Evolutionary conservation across 2,888 invertebrate species (phyloP).

Genomic region (Cancer borealis): DNA sequence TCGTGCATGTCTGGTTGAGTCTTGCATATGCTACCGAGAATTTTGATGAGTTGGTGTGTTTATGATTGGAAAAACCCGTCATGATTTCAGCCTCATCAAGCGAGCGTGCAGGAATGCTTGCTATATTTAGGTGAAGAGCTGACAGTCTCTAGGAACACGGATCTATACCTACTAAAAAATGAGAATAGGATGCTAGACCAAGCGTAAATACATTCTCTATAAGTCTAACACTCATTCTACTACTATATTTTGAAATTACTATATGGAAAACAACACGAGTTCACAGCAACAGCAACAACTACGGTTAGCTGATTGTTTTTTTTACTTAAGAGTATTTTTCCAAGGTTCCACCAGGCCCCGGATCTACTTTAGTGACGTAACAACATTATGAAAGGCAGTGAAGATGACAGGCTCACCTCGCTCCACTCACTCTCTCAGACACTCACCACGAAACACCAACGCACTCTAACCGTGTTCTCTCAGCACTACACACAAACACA

Average conservation of each 20-base stretch:
- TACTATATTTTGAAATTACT: too few species aligned
- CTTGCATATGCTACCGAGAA: neutral
- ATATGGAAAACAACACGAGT: too few species aligned
- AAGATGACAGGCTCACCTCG: neutral
- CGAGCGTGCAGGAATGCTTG: neutral
- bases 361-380: neutral
- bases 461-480: neutral
- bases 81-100: neutral
- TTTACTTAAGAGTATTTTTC: neutral
- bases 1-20: neutral
- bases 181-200: too few species aligned
- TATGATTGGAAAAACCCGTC: neutral
- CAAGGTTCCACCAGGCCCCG: neutral
- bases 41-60: neutral
- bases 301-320: too few species aligned
- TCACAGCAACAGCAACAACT: too few species aligned
- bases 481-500: neutral
- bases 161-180: too few species aligned
- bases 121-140: neutral
- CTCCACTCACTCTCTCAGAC: neutral
- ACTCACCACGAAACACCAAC: neutral
- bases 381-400: neutral
- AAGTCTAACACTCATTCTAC: too few species aligned
- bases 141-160: neutral
- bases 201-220: too few species aligned